Conservation (phyloP, 2,797 vertebrate genomes). For the Heliangelus exortis region DNA sequence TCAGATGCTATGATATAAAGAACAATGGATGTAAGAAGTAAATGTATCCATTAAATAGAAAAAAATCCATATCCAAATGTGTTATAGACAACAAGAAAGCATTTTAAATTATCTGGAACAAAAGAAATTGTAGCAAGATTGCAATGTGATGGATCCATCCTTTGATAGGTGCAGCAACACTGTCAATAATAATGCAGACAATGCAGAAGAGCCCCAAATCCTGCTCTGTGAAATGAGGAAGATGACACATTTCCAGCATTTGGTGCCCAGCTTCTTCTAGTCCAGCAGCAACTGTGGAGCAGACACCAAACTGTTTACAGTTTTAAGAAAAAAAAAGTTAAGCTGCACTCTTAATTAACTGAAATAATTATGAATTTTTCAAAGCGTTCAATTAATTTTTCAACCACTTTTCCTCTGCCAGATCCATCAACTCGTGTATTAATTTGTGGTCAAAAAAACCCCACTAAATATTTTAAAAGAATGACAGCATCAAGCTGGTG, state of each 20-base stretch:
- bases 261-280: background rate
- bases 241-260: background rate
- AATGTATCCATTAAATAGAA: conserved; percentile 19
- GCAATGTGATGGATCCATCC: background rate
- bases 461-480: conserved; percentile 44
- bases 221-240: background rate
- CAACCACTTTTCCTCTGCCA: conserved; percentile 2
- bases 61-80: conserved; percentile 43
- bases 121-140: conserved; percentile 26
- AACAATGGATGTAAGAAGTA: background rate
- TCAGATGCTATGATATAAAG: conserved; percentile 27
- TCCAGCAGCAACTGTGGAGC: background rate
- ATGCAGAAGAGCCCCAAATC: conserved; percentile 14
- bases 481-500: background rate
- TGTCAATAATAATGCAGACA: background rate
- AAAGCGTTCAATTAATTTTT: conserved; percentile 63
- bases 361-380: conserved; percentile 69
- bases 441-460: background rate
- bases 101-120: conserved; percentile 25
- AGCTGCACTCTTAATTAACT: conserved; percentile 47
- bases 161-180: conserved; percentile 1
- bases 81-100: conserved; percentile 15
- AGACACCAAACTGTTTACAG: background rate
- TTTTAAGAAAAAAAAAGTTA: background rate
- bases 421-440: background rate